phyloP scores from a whole-genome alignment of 2,113 vertebrate genomes.

The Ciconia stormi region DNA sequence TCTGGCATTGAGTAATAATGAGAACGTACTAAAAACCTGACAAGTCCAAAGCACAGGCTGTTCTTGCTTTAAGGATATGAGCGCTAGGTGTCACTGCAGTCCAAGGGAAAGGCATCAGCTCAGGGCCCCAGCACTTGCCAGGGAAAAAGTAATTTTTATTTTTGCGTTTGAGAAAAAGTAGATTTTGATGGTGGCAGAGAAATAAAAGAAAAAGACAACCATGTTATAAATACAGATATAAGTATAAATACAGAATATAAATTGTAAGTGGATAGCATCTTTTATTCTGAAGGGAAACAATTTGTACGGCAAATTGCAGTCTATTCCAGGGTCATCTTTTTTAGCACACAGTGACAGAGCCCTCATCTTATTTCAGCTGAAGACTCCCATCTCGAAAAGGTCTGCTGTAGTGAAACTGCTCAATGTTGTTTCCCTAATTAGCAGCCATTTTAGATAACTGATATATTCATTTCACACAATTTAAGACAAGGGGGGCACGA shows the following conservation, averaged over 20 bases:
- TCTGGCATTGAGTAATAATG: rapidly evolving
- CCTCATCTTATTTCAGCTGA: background rate
- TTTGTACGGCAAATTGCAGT: background rate
- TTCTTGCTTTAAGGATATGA: background rate
- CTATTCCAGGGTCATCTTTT: background rate
- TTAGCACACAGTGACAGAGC: background rate
- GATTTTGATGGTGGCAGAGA: background rate
- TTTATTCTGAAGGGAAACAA: background rate
- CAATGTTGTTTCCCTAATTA: background rate
- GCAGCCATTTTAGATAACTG: background rate
- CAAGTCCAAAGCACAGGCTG: background rate
- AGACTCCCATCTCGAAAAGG: background rate
- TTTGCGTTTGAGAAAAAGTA: background rate
- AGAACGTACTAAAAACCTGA: background rate
- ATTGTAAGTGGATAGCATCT: background rate
- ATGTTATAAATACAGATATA: background rate
- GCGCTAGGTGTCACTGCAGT: constrained; percentile 54
- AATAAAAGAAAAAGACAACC: background rate
- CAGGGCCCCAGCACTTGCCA: background rate
- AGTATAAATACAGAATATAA: background rate
- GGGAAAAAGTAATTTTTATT: background rate
- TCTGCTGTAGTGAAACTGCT: background rate
- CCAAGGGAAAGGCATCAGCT: background rate
- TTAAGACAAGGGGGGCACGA: background rate
- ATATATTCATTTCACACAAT: background rate